Conservation (phyloP, 2,888 invertebrate genomes). For the Diadegma fenestrale region DNA sequence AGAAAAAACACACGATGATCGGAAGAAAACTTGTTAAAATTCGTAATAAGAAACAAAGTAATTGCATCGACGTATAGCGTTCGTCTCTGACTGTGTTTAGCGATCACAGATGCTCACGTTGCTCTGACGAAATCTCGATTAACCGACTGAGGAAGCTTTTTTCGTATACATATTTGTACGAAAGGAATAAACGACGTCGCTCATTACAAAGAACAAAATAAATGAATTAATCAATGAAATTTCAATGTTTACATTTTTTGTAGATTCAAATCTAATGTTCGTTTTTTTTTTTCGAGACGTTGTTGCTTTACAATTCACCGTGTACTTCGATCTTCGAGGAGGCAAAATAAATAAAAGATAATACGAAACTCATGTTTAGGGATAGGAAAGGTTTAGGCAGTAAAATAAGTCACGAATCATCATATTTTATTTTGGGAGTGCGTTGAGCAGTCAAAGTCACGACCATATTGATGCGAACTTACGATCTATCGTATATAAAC, state of each 20-base stretch:
- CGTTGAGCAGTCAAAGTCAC: conserved; percentile 39
- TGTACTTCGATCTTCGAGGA: conserved; percentile 55
- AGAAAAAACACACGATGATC: conserved; percentile 41
- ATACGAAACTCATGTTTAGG: conserved; percentile 47
- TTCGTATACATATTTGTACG: not conserved
- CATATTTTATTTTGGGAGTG: conserved; percentile 43
- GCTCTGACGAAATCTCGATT: conserved; percentile 37
- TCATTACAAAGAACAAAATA: conserved; percentile 35
- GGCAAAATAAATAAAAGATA: not conserved
- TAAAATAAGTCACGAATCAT: conserved; percentile 44
- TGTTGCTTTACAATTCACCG: conserved; percentile 60
- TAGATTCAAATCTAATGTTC: conserved; percentile 48
- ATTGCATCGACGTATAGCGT: conserved; percentile 32
- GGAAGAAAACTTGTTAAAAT: conserved; percentile 35
- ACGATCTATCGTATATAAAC: conserved; percentile 53
- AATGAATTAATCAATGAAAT: conserved; percentile 38
- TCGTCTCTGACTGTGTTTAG: conserved; percentile 39
- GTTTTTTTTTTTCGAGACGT: conserved; percentile 40
- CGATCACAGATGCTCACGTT: conserved; percentile 54
- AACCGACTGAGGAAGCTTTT: conserved; percentile 1
- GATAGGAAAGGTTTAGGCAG: conserved; percentile 54
- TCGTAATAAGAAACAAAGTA: conserved; percentile 19
- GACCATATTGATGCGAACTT: conserved; percentile 43
- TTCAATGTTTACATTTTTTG: conserved; percentile 33
- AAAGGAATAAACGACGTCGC: not conserved